A percentile compares a stretch with the other conserved stretches of the same genome.
Conservation (phyloP, 2,797 vertebrate genomes). For the Myripristis murdjan region DNA sequence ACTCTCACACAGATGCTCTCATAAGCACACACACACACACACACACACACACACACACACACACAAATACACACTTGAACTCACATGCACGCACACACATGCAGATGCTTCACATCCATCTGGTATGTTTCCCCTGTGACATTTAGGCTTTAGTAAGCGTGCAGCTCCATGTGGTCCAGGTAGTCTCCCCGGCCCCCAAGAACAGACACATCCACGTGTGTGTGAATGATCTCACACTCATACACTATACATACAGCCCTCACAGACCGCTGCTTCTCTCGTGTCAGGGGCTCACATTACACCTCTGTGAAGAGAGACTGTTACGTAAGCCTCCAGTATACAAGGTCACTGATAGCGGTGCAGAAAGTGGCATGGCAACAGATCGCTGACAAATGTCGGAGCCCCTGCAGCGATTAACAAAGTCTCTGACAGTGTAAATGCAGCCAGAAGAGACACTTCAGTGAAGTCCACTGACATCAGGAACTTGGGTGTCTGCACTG, state of each 20-base stretch:
- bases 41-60: background rate
- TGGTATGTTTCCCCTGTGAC: background rate
- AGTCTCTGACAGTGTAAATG: background rate
- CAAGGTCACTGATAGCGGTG: conserved; percentile 53
- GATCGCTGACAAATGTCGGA: conserved; percentile 20
- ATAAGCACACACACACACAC: background rate
- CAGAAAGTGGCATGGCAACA: conserved; percentile 25
- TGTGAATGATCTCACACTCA: conserved; percentile 32
- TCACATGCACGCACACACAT: background rate
- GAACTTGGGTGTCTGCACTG: background rate
- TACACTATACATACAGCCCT: background rate
- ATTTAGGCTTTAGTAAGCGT: background rate
- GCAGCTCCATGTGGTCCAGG: background rate
- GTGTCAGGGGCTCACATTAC: conserved; percentile 40
- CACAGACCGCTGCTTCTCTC: conserved; percentile 10
- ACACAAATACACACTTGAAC: background rate
- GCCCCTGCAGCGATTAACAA: background rate
- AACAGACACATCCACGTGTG: conserved; percentile 10
- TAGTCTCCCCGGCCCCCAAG: background rate
- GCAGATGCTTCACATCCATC: no score
- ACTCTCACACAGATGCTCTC: background rate
- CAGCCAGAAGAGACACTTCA: background rate
- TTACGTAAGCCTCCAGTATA: conserved; percentile 59
- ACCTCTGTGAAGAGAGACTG: conserved; percentile 53
- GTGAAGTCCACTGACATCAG: conserved; percentile 6